Conservation (phyloP, 2,797 vertebrate genomes). For the Pantherophis alleghaniensis region DNA sequence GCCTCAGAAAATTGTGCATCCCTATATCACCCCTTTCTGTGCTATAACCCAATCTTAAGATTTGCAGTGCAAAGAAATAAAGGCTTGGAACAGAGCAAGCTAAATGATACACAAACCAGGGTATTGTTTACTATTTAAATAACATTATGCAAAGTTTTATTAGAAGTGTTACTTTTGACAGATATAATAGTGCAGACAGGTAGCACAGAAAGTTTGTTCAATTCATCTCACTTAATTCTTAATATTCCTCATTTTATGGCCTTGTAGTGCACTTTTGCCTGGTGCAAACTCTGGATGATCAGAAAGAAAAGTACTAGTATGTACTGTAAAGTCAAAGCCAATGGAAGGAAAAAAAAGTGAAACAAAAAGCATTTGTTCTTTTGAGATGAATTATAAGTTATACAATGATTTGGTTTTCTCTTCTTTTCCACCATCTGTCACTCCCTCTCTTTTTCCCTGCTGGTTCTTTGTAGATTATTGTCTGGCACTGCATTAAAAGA, state of each 20-base stretch:
- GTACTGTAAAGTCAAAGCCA: not conserved
- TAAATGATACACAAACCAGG: not conserved
- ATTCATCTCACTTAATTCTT: not conserved
- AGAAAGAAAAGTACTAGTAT: not conserved
- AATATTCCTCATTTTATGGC: not conserved
- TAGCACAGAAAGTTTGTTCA: not conserved
- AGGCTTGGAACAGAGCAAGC: not conserved
- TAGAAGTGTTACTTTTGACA: not conserved
- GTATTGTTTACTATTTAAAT: not conserved
- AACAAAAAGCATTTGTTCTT: slow-evolving; percentile 39
- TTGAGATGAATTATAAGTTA: slow-evolving; percentile 65
- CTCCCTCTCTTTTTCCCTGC: slow-evolving; percentile 5
- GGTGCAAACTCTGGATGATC: not conserved
- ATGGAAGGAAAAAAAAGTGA: not conserved
- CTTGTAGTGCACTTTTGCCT: not conserved
- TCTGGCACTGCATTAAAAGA: slow-evolving; percentile 70
- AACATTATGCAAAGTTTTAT: not conserved
- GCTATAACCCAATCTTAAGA: not conserved
- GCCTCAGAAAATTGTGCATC: not conserved
- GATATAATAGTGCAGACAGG: not conserved
- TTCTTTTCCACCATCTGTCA: not conserved
- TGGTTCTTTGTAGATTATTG: slow-evolving; percentile 70
- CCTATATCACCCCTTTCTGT: not conserved
- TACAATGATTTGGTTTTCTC: slow-evolving; percentile 59
- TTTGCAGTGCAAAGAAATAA: not conserved